Conservation (phyloP, 2,797 vertebrate species). For the Distichodus sexfasciatus region DNA sequence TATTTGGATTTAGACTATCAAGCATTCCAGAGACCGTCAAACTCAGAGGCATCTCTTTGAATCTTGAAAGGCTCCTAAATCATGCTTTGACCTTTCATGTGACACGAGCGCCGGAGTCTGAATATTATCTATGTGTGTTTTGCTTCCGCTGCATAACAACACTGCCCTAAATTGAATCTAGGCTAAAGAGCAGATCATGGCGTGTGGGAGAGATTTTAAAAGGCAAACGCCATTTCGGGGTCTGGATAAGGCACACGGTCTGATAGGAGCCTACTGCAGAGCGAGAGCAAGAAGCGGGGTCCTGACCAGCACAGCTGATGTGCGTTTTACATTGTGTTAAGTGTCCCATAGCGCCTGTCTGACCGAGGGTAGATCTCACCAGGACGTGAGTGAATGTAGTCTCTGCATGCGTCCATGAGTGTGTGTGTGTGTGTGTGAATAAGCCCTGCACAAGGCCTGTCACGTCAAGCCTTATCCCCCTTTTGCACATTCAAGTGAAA, state of each 20-base stretch:
- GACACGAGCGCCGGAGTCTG: not conserved
- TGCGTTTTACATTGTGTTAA: slow-evolving; percentile 65
- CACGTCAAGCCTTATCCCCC: slow-evolving; percentile 27
- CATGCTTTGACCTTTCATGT: slow-evolving; percentile 1
- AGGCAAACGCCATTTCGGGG: slow-evolving; percentile 55
- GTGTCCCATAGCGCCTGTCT: slow-evolving; percentile 64
- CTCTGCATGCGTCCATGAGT: slow-evolving; percentile 19
- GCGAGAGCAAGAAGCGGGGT: too few relatives aligned
- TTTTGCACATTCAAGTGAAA: slow-evolving; percentile 6
- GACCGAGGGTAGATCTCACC: slow-evolving; percentile 57
- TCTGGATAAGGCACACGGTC: slow-evolving; percentile 66
- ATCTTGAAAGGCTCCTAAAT: not conserved
- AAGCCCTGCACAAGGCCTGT: slow-evolving; percentile 11
- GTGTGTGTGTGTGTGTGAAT: slow-evolving; percentile 25
- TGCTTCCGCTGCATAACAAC: slow-evolving; percentile 30
- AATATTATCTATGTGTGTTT: slow-evolving; percentile 14
- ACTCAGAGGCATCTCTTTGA: not conserved
- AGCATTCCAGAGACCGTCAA: slow-evolving; percentile 37
- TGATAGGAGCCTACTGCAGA: slow-evolving; percentile 53
- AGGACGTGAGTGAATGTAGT: slow-evolving; percentile 59
- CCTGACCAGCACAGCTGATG: slow-evolving; percentile 58
- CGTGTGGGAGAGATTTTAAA: slow-evolving; percentile 54
- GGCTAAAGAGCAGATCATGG: slow-evolving; percentile 45
- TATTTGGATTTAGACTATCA: slow-evolving; percentile 9
- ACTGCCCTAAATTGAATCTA: slow-evolving; percentile 44